Percentiles rank a stretch among this genome's conserved stretches.
Evolutionary conservation across 2,888 invertebrate genomes (phyloP).

Genomic region (Tetragonisca angustula): DNA sequence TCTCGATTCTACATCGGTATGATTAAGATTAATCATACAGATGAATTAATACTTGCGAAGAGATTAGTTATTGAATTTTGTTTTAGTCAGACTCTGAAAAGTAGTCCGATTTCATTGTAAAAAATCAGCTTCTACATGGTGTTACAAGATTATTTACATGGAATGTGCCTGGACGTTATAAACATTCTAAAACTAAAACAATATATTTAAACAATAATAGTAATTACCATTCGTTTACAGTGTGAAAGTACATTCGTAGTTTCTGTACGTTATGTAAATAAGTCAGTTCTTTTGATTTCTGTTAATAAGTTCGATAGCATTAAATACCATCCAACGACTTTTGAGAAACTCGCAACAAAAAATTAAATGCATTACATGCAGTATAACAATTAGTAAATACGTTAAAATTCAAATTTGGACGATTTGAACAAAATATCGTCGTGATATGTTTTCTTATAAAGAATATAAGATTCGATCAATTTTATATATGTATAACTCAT

Average conservation of each 20-base stretch:
- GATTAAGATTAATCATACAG: not conserved
- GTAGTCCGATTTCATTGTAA: not conserved
- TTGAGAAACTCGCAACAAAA: not conserved
- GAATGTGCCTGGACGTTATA: constrained; percentile 32
- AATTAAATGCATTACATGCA: constrained; percentile 33
- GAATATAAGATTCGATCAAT: not conserved
- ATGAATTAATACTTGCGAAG: not conserved
- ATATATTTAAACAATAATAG: constrained; percentile 10
- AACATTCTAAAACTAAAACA: constrained; percentile 17
- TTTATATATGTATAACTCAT: constrained; percentile 2
- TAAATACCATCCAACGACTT: not conserved
- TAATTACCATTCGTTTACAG: not conserved
- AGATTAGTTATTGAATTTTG: not conserved
- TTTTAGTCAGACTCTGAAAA: not conserved
- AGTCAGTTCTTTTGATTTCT: constrained; percentile 5
- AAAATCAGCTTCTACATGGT: not conserved
- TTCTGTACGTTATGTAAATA: not conserved
- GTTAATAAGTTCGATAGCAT: not conserved
- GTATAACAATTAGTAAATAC: not conserved
- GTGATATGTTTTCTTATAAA: constrained; percentile 1
- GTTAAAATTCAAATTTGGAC: constrained; percentile 1
- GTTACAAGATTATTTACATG: constrained; percentile 42
- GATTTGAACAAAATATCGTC: not conserved
- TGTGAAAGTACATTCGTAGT: not conserved
- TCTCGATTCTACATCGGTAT: not conserved